Percentiles rank a stretch among this genome's conserved stretches.
Conservation (phyloP, 2,797 vertebrate genomes). For the Neosalanx taihuensis region DNA sequence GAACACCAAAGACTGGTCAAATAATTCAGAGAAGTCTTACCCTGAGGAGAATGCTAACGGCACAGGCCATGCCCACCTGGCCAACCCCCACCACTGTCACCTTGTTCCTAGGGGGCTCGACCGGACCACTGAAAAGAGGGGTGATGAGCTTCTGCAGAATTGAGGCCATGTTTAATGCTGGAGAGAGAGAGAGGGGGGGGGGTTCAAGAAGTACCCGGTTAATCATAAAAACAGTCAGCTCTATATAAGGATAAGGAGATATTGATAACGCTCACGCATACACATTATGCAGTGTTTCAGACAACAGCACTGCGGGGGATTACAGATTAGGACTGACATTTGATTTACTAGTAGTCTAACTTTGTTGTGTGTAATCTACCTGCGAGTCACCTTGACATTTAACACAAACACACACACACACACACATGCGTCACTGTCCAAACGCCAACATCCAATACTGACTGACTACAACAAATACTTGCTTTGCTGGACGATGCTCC, state of each 20-base stretch:
- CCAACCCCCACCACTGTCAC: constrained; percentile 79
- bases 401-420: constrained; percentile 4
- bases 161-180: constrained; percentile 77
- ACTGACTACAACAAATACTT: constrained; percentile 58
- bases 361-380: not conserved
- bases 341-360: constrained; percentile 12
- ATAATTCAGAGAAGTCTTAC: constrained; percentile 55
- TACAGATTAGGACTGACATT: constrained; percentile 25
- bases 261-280: constrained; percentile 27
- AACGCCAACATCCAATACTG: constrained; percentile 10
- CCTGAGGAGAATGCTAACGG: constrained; percentile 74
- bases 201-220: not conserved
- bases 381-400: constrained; percentile 10
- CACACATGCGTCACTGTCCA: not conserved
- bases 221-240: not conserved
- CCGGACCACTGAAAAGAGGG: constrained; percentile 54
- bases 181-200: not conserved
- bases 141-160: constrained; percentile 83
- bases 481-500: constrained; percentile 67
- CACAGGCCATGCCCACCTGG: constrained; percentile 82
- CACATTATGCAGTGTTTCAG: not conserved
- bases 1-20: too few species aligned
- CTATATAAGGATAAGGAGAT: constrained; percentile 28
- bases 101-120: constrained; percentile 70
- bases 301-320: constrained; percentile 8